phyloP scores from a whole-genome alignment of 2,888 invertebrate species.

The Balanococcus diminutus region DNA sequence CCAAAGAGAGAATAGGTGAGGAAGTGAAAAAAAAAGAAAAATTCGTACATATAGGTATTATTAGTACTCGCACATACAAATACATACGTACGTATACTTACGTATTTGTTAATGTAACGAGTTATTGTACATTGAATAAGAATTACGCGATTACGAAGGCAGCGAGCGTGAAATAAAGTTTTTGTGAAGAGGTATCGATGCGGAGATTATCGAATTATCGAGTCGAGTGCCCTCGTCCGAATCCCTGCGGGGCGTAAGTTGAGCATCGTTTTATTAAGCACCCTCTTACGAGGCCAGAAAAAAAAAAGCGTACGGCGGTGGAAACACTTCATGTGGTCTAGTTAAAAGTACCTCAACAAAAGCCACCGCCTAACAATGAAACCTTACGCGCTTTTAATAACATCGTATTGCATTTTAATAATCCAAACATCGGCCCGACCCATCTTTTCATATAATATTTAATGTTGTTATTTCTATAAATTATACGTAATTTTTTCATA shows the following conservation, averaged over 20 bases:
- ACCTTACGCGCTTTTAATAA: slow-evolving; percentile 39
- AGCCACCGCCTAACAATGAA: slow-evolving; percentile 31
- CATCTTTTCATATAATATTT: neutral
- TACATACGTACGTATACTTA: neutral
- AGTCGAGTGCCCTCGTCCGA: slow-evolving; percentile 49
- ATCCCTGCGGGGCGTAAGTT: slow-evolving; percentile 54
- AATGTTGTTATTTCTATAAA: slow-evolving; percentile 23
- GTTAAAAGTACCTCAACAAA: slow-evolving; percentile 41
- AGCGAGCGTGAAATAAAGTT: slow-evolving; percentile 47
- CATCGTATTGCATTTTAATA: slow-evolving; percentile 40
- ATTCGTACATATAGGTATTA: no score
- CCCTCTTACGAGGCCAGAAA: slow-evolving; percentile 13
- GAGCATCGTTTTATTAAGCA: slow-evolving; percentile 54
- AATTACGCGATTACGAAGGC: slow-evolving; percentile 41
- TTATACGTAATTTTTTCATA: neutral
- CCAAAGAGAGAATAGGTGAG: neutral
- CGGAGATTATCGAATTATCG: slow-evolving; percentile 56
- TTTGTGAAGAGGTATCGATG: slow-evolving; percentile 56
- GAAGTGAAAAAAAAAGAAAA: no score
- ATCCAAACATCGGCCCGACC: neutral
- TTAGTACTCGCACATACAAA: no score
- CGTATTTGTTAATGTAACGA: slow-evolving; percentile 37
- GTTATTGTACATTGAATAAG: slow-evolving; percentile 38
- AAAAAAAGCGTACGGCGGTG: slow-evolving; percentile 17
- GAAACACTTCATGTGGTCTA: slow-evolving; percentile 42